Conservation (phyloP, 1,140 invertebrate species). For the Aphidius ervi region DNA sequence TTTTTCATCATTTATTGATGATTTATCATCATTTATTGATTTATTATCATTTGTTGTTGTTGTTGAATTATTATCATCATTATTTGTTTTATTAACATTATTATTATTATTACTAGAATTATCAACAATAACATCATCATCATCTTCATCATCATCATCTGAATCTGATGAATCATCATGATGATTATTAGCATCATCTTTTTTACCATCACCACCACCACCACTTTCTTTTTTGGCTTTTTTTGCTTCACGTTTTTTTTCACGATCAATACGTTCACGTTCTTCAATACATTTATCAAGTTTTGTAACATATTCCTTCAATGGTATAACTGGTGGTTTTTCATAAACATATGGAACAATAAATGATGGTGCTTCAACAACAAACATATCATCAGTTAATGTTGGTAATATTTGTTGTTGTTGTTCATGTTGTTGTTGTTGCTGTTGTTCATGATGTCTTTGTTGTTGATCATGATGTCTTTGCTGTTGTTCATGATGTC, state of each 20-base stretch:
- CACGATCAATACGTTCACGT: conserved; percentile 35
- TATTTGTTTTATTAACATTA: conserved; percentile 32
- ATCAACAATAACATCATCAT: conserved; percentile 31
- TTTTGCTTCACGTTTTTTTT: conserved; percentile 48
- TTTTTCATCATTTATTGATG: conserved; percentile 22
- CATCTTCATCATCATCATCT: conserved; percentile 41
- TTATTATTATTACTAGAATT: conserved; percentile 25
- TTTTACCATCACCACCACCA: conserved; percentile 35
- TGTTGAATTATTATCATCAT: conserved; percentile 19
- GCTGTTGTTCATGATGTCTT: too few relatives aligned
- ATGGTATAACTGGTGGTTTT: conserved; percentile 73
- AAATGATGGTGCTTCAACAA: conserved; percentile 85
- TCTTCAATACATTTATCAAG: conserved; percentile 63
- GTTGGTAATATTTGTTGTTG: conserved; percentile 64
- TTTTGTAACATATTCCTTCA: conserved; percentile 71
- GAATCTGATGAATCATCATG: conserved; percentile 46
- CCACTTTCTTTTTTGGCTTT: conserved; percentile 36
- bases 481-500: conserved; percentile 47
- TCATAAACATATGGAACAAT: conserved; percentile 91
- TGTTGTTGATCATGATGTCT: too few relatives aligned
- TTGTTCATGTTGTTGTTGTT: conserved; percentile 18
- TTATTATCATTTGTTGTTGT: background rate
- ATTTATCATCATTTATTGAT: conserved; percentile 8
- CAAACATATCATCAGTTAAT: conserved; percentile 84
- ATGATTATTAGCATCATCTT: conserved; percentile 31